These are phyloP conservation scores for Aphelinus certus DNA, from an alignment of 1,140 invertebrate genomes.

Conservation along the genomic window DNA sequence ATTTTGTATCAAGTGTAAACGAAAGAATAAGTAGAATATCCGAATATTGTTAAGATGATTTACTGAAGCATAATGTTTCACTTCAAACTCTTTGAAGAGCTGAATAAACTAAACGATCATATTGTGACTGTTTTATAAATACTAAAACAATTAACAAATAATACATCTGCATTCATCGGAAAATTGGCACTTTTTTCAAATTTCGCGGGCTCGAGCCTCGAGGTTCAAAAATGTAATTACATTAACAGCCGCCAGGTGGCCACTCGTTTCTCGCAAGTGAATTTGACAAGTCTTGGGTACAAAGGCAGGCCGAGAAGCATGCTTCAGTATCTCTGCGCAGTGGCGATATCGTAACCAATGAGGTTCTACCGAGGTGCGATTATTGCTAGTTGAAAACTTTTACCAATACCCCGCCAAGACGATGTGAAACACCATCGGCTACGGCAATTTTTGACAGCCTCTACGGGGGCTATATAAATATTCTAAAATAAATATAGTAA, in stretches of 20 bases:
- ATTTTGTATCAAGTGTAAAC: no score
- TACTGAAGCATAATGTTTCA: no score
- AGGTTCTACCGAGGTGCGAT: constrained; percentile 86
- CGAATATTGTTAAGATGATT: no score
- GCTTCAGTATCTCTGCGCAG: constrained; percentile 73
- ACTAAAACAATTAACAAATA: no score
- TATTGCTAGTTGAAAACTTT: constrained; percentile 92
- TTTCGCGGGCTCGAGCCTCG: not conserved
- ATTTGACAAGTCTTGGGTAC: not conserved
- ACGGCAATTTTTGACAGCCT: constrained; percentile 81
- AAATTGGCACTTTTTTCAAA: constrained; percentile 1
- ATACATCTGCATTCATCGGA: not conserved
- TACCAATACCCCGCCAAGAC: constrained; percentile 94
- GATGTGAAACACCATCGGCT: constrained; percentile 90
- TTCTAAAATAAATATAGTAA: not conserved
- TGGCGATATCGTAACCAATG: constrained; percentile 88
- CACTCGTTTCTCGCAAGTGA: not conserved
- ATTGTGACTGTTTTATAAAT: no score
- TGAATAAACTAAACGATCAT: no score
- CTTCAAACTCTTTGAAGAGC: no score
- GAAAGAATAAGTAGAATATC: no score
- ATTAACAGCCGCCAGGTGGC: not conserved
- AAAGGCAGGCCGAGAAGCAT: constrained; percentile 18
- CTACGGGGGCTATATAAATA: constrained; percentile 44
- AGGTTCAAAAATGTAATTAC: not conserved